Conservation (phyloP, 2,888 invertebrate genomes). For the Gari tellinella region DNA sequence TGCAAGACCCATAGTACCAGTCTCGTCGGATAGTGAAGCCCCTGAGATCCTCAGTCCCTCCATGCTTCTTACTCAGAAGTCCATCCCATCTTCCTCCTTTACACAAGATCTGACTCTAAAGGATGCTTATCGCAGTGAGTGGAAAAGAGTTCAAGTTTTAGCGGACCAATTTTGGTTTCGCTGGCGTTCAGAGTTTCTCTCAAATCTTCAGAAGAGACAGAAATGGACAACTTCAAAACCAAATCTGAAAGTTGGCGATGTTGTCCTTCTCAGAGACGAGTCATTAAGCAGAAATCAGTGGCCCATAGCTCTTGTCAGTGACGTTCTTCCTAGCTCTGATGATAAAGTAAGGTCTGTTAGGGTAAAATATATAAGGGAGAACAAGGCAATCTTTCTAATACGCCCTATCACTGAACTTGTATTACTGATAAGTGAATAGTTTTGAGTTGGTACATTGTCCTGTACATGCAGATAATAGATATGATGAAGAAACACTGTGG, state of each 20-base stretch:
- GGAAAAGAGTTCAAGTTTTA: constrained; percentile 36
- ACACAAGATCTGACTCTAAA: background rate
- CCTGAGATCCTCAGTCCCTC: constrained; percentile 39
- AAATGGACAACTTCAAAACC: constrained; percentile 16
- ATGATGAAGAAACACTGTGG: no score
- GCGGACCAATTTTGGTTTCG: constrained; percentile 32
- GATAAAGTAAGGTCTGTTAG: constrained; percentile 16
- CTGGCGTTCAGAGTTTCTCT: constrained; percentile 23
- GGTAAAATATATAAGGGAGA: constrained; percentile 8
- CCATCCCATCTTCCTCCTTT: background rate
- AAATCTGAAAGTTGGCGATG: constrained; percentile 27
- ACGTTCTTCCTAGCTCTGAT: constrained; percentile 10
- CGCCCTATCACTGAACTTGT: constrained; percentile 19
- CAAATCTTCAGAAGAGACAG: constrained; percentile 17
- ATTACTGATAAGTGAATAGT: constrained; percentile 12
- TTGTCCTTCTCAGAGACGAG: constrained; percentile 29
- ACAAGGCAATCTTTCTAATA: background rate
- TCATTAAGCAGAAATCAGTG: constrained; percentile 21
- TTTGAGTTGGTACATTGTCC: no score
- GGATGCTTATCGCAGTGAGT: constrained; percentile 22
- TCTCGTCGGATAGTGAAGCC: constrained; percentile 32
- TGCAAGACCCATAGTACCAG: constrained; percentile 31
- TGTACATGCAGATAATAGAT: no score
- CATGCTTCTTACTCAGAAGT: constrained; percentile 31
- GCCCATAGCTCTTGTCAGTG: constrained; percentile 18